Evolutionary conservation across 2,888 invertebrate species (phyloP), one percentile per base, ranked within the genome.

Genomic region (Seladonia tumulorum): DNA sequence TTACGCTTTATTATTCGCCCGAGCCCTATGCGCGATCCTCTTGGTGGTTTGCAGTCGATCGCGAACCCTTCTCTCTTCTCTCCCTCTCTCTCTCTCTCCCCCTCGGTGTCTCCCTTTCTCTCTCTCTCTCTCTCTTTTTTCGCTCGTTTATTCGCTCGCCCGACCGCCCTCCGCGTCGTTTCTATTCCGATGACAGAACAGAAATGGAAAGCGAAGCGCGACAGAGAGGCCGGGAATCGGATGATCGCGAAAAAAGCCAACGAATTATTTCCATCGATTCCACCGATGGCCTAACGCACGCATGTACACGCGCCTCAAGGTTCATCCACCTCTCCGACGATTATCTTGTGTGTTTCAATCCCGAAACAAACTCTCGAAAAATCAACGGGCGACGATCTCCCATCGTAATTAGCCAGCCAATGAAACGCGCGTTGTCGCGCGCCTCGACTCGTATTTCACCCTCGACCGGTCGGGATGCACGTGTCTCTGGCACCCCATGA

Each of bases 41-140:
- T 88, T 91, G 86, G 91, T 91, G 92, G 90, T 92, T 92, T 91
- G 87, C 90, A 88, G 91, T 89, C 92, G 92, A 92, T 93, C 88
- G 90, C 87, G 89, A 87, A 82, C 82, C 85, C 87, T 83, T 89
- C 87, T 87, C 74, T 78, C 57, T 60, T 29, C 60, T 14, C 42
- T 42, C 70, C 68, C 74, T 18, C 25, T 63, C 72, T 70, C 49
- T 72, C 2, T 29, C 53, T 8, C 35, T n/a, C 57, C 63, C 68
- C 14, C 22, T 63, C n/a, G n/a, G n/a, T n/a, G n/a, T n/a, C 68
- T 60, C 39, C 63, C 29, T 7, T 5, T 53, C 8, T 47, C 75
- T 49, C 53, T 47, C 73, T 49, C 22, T 73, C 53, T 76, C 63
- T 75, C 42, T 53, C 35, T 63, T 78, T 78, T 73, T 60, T 35